phyloP scores from a whole-genome alignment of 2,888 invertebrate genomes.

The Drosophila anomelani region DNA sequence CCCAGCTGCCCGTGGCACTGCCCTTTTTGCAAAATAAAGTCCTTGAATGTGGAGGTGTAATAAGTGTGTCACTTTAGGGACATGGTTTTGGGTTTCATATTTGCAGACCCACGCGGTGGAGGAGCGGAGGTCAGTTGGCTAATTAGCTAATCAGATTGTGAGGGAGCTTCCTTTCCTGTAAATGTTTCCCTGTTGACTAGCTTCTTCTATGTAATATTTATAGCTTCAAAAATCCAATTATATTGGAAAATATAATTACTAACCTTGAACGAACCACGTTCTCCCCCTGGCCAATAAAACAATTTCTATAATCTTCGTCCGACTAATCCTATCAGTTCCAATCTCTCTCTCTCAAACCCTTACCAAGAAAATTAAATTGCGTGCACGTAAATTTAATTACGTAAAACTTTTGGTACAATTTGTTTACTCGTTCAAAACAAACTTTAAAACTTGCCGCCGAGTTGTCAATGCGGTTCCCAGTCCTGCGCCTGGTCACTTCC shows the following conservation, averaged over 20 bases:
- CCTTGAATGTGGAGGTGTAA: slow-evolving; percentile 32
- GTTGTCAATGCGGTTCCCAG: slow-evolving; percentile 59
- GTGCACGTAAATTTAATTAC: slow-evolving; percentile 73
- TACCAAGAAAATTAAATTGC: slow-evolving; percentile 47
- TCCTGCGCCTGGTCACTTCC: background rate
- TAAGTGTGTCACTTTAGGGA: slow-evolving; percentile 45
- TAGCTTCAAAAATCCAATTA: background rate
- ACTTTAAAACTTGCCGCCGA: slow-evolving; percentile 68
- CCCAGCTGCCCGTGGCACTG: slow-evolving; percentile 11
- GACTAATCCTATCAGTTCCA: slow-evolving; percentile 30
- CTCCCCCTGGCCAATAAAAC: background rate
- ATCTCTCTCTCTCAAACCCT: slow-evolving; percentile 12
- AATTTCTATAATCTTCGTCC: background rate
- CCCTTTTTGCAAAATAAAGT: slow-evolving; percentile 49
- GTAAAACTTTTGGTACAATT: slow-evolving; percentile 69
- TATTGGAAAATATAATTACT: background rate
- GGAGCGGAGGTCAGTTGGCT: slow-evolving; percentile 21
- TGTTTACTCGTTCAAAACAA: slow-evolving; percentile 78
- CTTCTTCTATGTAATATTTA: background rate
- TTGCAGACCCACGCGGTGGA: slow-evolving; percentile 10
- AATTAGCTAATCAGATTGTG: slow-evolving; percentile 46
- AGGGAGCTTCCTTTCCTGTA: background rate
- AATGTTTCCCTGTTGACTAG: no score
- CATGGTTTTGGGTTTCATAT: slow-evolving; percentile 46
- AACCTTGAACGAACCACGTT: background rate